Conservation (phyloP, 2,888 invertebrate genomes). For the Hydropsyche betteni region DNA sequence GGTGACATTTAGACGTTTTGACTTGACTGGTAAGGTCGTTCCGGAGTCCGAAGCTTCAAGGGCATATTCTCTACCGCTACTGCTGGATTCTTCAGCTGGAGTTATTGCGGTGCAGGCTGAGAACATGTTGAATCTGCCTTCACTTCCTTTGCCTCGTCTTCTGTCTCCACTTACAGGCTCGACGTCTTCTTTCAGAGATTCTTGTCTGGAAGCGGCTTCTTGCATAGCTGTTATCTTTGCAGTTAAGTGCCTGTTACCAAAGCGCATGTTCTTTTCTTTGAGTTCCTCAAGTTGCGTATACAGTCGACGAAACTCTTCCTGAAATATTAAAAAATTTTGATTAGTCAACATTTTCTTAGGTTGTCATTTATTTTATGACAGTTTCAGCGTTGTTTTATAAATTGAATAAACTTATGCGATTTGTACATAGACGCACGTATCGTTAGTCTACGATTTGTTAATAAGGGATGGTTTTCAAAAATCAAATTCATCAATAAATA, state of each 20-base stretch:
- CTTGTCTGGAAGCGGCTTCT: slow-evolving; percentile 74
- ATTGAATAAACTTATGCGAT: too few species aligned
- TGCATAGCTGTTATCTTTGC: slow-evolving; percentile 84
- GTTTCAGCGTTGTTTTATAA: too few species aligned
- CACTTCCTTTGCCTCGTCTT: slow-evolving; percentile 45
- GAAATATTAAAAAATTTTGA: slow-evolving; percentile 45
- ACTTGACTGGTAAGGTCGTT: slow-evolving; percentile 55
- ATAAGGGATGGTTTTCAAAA: too few species aligned
- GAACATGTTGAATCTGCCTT: slow-evolving; percentile 63
- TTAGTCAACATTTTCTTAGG: too few species aligned
- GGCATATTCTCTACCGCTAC: slow-evolving; percentile 63
- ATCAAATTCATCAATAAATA: too few species aligned
- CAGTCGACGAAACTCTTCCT: slow-evolving; percentile 85
- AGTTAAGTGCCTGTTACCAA: slow-evolving; percentile 77
- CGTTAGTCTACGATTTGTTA: too few species aligned
- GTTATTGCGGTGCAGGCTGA: slow-evolving; percentile 64
- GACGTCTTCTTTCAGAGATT: slow-evolving; percentile 57
- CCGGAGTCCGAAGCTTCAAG: slow-evolving; percentile 58
- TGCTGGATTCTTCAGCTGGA: slow-evolving; percentile 64
- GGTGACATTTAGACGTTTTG: slow-evolving; percentile 59
- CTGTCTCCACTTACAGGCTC: slow-evolving; percentile 49
- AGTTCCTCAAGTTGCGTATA: slow-evolving; percentile 82
- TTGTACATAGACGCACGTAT: too few species aligned
- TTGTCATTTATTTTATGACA: too few species aligned
- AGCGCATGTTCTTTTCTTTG: slow-evolving; percentile 80